Percentiles rank a stretch among this genome's conserved stretches.
Evolutionary conservation across 2,888 invertebrate species (phyloP).

Genomic region (Tupiocoris notatus): DNA sequence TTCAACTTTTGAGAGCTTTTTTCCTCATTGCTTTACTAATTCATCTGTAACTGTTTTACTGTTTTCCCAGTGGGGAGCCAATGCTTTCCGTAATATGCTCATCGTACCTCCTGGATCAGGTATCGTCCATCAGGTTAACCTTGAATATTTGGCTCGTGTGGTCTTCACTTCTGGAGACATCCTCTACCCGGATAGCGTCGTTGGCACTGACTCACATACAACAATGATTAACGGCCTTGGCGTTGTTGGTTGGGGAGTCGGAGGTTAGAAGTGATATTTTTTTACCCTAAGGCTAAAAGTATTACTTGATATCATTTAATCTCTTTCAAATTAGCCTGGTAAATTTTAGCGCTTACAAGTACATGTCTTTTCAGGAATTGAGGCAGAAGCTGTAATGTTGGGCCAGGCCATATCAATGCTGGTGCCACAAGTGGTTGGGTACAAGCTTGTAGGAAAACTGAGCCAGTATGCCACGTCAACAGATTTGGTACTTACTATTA

Average conservation of each 20-base stretch:
- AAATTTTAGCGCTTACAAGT: too few species aligned
- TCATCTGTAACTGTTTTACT: neutral
- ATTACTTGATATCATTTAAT: too few species aligned
- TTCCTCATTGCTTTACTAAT: neutral
- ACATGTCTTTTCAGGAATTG: slow-evolving; percentile 75
- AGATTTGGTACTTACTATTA: slow-evolving; percentile 94
- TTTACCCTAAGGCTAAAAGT: too few species aligned
- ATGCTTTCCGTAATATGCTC: slow-evolving; percentile 91
- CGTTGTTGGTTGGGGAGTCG: slow-evolving; percentile 94
- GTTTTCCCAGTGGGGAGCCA: slow-evolving; percentile 87
- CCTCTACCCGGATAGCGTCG: slow-evolving; percentile 85
- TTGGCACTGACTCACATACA: slow-evolving; percentile 98
- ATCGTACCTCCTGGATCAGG: slow-evolving; percentile 98
- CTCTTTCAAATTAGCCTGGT: too few species aligned
- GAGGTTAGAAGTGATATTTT: too few species aligned
- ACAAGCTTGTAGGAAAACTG: slow-evolving; percentile 78
- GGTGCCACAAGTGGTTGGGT: slow-evolving; percentile 93
- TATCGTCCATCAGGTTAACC: slow-evolving; percentile 97
- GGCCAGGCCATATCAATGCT: slow-evolving; percentile 97
- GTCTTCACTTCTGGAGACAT: slow-evolving; percentile 70
- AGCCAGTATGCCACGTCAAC: slow-evolving; percentile 88
- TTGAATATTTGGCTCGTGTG: slow-evolving; percentile 89
- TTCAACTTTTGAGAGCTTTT: neutral
- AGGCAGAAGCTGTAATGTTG: slow-evolving; percentile 98
- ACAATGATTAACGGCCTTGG: slow-evolving; percentile 99